A percentile compares a stretch with the other conserved stretches of the same genome.
Evolutionary conservation across 2,888 invertebrate genomes (phyloP).

Genomic region (Gerris lacustris): DNA sequence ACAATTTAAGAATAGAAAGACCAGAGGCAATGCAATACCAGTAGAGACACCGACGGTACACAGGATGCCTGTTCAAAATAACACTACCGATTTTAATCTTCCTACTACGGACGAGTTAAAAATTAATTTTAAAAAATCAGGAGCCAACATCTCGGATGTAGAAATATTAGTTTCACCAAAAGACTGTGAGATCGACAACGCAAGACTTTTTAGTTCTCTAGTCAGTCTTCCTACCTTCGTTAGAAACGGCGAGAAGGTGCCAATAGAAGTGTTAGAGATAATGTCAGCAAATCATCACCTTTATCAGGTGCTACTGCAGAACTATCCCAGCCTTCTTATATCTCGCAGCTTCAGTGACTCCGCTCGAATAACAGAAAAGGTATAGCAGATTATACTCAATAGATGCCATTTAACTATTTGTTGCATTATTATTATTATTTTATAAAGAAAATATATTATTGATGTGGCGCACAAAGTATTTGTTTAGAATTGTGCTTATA

Average conservation of each 20-base stretch:
- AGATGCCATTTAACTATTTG: no score
- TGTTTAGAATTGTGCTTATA: no score
- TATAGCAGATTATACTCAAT: conserved; percentile 8
- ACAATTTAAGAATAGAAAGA: conserved; percentile 39
- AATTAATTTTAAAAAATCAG: conserved; percentile 30
- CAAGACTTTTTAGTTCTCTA: conserved; percentile 59
- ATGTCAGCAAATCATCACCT: conserved; percentile 31
- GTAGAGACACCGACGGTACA: conserved; percentile 47
- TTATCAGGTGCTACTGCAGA: conserved; percentile 55
- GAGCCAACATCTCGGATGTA: conserved; percentile 7
- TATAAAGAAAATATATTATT: no score
- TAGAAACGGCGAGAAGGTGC: conserved; percentile 61
- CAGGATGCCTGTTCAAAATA: conserved; percentile 46
- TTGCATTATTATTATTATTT: no score
- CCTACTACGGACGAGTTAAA: conserved; percentile 32
- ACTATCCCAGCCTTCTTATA: conserved; percentile 59
- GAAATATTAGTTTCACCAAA: conserved; percentile 24
- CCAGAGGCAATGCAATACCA: conserved; percentile 46
- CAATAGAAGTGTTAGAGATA: conserved; percentile 48
- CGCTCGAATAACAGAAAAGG: conserved; percentile 41
- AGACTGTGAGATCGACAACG: conserved; percentile 38
- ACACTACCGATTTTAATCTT: conserved; percentile 39
- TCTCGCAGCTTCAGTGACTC: conserved; percentile 61
- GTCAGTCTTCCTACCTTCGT: conserved; percentile 76
- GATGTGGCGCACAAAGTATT: no score